phyloP scores from a whole-genome alignment of 2,888 invertebrate genomes.

The Catocala fraxini region DNA sequence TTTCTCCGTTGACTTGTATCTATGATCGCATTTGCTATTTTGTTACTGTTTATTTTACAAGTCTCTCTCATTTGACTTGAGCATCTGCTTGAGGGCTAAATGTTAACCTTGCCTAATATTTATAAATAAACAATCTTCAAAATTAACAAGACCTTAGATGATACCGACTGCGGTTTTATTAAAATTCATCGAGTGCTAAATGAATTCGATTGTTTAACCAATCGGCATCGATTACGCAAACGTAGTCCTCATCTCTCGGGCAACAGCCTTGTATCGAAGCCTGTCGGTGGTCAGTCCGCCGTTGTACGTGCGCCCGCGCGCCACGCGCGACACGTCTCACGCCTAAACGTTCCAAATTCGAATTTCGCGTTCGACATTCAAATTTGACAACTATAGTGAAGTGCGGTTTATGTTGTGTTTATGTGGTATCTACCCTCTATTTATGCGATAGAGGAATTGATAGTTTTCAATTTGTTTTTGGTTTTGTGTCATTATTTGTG shows the following conservation, averaged over 20 bases:
- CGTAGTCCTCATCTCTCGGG: constrained; percentile 59
- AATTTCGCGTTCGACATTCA: constrained; percentile 40
- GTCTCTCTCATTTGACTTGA: too few species aligned
- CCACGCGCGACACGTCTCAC: constrained; percentile 60
- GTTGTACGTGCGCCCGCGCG: constrained; percentile 75
- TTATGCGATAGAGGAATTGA: constrained; percentile 75
- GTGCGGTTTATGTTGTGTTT: constrained; percentile 54
- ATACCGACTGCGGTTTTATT: constrained; percentile 10
- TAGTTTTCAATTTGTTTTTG: constrained; percentile 61
- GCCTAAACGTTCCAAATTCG: constrained; percentile 27
- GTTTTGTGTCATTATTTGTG: constrained; percentile 56
- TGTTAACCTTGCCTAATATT: too few species aligned
- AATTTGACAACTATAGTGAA: constrained; percentile 56
- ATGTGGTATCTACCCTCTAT: constrained; percentile 78
- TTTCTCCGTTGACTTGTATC: too few species aligned
- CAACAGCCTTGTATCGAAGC: constrained; percentile 67
- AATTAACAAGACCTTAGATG: too few species aligned
- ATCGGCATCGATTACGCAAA: constrained; percentile 61
- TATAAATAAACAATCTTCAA: too few species aligned
- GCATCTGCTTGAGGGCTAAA: too few species aligned
- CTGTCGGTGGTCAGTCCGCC: constrained; percentile 67
- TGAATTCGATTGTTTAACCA: constrained; percentile 46
- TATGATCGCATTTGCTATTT: too few species aligned
- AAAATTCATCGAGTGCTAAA: constrained; percentile 44
- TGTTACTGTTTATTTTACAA: too few species aligned